These are phyloP conservation scores for Malurus splendens DNA, from an alignment of 2,797 vertebrate genomes.

Conservation along the genomic window DNA sequence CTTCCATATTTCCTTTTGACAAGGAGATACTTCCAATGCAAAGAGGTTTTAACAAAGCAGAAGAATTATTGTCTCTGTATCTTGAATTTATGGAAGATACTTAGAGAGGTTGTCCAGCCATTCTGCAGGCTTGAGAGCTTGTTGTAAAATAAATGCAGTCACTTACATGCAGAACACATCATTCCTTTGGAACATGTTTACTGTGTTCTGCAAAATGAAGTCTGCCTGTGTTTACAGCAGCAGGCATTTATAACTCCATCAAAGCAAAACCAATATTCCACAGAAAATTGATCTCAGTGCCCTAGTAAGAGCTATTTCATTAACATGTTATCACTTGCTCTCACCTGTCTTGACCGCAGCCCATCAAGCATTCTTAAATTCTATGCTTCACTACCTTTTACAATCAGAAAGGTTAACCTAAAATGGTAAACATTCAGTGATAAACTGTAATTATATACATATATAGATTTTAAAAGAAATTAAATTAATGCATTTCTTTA, in stretches of 20 bases:
- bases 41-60: not conserved
- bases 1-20: not conserved
- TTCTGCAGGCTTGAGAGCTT: not conserved
- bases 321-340: not conserved
- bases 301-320: not conserved
- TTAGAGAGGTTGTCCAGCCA: not conserved
- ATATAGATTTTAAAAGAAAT: not conserved
- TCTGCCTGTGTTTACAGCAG: not conserved
- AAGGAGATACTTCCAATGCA: not conserved
- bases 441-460: not conserved
- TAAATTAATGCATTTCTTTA: not conserved
- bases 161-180: not conserved
- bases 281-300: not conserved
- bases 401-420: not conserved
- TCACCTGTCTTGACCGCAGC: not conserved
- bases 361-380: not conserved
- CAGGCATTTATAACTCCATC: not conserved
- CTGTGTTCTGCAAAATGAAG: not conserved
- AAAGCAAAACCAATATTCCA: slow-evolving; percentile 10
- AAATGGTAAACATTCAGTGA: not conserved
- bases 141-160: not conserved
- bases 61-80: not conserved
- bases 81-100: not conserved
- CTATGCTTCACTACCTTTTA: not conserved
- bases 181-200: not conserved